Conservation (phyloP, 2,113 vertebrate species). For the Sialia sialis region DNA sequence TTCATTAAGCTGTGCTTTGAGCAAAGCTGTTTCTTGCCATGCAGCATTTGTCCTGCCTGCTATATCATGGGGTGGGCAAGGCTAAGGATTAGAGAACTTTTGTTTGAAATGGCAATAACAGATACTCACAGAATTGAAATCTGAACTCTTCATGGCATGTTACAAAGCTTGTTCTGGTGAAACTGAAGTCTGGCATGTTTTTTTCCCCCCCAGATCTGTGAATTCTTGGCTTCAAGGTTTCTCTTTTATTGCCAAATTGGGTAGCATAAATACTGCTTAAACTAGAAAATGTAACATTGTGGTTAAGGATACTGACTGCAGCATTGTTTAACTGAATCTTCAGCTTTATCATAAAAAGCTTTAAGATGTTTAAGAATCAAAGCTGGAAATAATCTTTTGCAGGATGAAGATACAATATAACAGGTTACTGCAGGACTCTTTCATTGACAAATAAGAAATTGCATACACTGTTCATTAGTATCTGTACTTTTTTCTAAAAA, state of each 20-base stretch:
- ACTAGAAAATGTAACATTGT: neutral
- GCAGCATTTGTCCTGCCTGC: neutral
- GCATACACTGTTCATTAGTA: neutral
- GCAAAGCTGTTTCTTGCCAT: neutral
- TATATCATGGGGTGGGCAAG: neutral
- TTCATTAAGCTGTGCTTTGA: neutral
- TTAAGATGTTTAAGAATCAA: slow-evolving; percentile 25
- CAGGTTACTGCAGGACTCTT: neutral
- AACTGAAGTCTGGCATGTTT: neutral
- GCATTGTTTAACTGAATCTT: neutral
- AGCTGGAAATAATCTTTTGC: slow-evolving; percentile 16
- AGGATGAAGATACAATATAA: neutral
- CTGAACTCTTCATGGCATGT: neutral
- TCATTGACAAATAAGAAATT: neutral
- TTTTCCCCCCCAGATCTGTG: neutral
- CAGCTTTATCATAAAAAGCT: slow-evolving; percentile 20
- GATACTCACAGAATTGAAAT: neutral
- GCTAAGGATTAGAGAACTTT: neutral
- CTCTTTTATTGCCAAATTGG: neutral
- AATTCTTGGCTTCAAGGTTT: neutral
- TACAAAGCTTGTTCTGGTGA: neutral
- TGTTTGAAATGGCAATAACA: neutral
- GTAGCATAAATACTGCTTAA: slow-evolving; percentile 3
- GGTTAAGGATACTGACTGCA: neutral
- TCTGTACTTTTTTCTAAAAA: neutral